A percentile compares a stretch with the other conserved stretches of the same genome.
phyloP scores from a whole-genome alignment of 64 coral and sea anemone species.

The Pocillopora verrucosa region DNA sequence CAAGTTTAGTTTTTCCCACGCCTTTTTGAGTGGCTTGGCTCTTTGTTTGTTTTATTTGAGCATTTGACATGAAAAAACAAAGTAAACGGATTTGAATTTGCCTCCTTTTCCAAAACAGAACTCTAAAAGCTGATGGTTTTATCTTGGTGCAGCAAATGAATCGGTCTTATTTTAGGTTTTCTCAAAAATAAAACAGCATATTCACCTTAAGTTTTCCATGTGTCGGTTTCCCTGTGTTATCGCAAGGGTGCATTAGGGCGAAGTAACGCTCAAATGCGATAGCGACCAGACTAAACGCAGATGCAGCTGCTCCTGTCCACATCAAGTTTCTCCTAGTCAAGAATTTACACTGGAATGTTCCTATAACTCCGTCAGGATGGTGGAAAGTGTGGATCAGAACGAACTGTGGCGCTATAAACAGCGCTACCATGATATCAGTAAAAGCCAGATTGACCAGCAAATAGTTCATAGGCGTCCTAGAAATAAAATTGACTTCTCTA shows the following conservation, averaged over 20 bases:
- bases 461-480: background rate
- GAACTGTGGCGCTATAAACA: constrained; percentile 24
- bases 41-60: too few relatives aligned
- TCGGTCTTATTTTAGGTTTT: too few relatives aligned
- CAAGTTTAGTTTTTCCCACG: too few relatives aligned
- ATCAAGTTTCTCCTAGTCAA: constrained; percentile 2
- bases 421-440: constrained; percentile 10
- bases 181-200: too few relatives aligned
- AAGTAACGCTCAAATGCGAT: constrained; percentile 39
- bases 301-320: constrained; percentile 9
- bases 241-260: constrained; percentile 14
- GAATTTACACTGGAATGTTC: constrained; percentile 17
- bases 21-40: too few relatives aligned
- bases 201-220: constrained; percentile 1
- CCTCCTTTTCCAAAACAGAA: too few relatives aligned
- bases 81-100: too few relatives aligned
- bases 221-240: constrained; percentile 23
- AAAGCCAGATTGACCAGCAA: background rate
- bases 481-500: too few relatives aligned
- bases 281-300: constrained; percentile 3
- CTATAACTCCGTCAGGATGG: background rate
- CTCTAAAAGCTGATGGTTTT: too few relatives aligned
- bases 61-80: too few relatives aligned
- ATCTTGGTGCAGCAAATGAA: too few relatives aligned
- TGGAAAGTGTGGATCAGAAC: constrained; percentile 6